Conservation (phyloP, 2,888 invertebrate genomes). For the Cynaeus angustus region DNA sequence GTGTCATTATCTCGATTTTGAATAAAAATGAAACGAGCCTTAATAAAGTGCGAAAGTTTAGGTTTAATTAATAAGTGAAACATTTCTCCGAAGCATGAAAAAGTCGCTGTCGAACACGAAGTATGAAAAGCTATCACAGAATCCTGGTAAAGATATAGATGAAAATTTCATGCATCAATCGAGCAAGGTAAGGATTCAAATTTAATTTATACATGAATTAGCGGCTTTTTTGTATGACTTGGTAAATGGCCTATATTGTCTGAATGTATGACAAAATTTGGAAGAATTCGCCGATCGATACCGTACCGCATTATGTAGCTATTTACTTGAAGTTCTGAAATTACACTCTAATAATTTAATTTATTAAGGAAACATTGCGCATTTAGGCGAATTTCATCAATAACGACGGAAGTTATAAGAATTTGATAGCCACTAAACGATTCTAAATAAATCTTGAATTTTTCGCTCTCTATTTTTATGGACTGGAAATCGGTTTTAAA, state of each 20-base stretch:
- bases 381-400: not conserved
- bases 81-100: slow-evolving; percentile 63
- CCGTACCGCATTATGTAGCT: slow-evolving; percentile 46
- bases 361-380: not conserved
- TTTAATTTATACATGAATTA: slow-evolving; percentile 15
- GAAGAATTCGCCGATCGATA: slow-evolving; percentile 43
- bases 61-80: slow-evolving; percentile 11
- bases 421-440: not conserved
- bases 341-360: slow-evolving; percentile 5
- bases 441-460: not conserved
- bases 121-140: slow-evolving; percentile 70
- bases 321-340: slow-evolving; percentile 9
- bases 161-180: slow-evolving; percentile 58
- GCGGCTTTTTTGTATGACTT: not conserved
- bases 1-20: slow-evolving; percentile 25
- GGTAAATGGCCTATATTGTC: not conserved
- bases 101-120: slow-evolving; percentile 66
- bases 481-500: no score
- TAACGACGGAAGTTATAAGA: not conserved
- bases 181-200: slow-evolving; percentile 31
- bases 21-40: slow-evolving; percentile 31
- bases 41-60: slow-evolving; percentile 6
- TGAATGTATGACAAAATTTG: slow-evolving; percentile 13
- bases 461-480: not conserved
- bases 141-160: slow-evolving; percentile 65